Evolutionary conservation across 2,888 invertebrate genomes (phyloP).

Genomic region (Caenorhabditis japonica): DNA sequence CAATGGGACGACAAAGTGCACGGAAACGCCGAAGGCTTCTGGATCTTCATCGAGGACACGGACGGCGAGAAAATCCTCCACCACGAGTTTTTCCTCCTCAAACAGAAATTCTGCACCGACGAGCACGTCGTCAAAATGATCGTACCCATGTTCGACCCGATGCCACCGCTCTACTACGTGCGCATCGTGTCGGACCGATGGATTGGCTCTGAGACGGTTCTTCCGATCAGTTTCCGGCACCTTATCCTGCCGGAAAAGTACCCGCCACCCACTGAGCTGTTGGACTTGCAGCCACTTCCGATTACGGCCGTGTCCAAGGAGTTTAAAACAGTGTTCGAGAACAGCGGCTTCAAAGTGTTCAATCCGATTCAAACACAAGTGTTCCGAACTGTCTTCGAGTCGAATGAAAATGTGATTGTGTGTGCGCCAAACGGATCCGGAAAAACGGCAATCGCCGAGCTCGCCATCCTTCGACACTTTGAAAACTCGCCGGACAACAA

Average conservation of each 20-base stretch:
- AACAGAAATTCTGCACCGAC: slow-evolving; percentile 90
- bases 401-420: slow-evolving; percentile 96
- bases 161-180: slow-evolving; percentile 97
- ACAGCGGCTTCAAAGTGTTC: slow-evolving; percentile 88
- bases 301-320: slow-evolving; percentile 85
- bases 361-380: slow-evolving; percentile 80
- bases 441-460: slow-evolving; percentile 91
- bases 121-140: slow-evolving; percentile 97
- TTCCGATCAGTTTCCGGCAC: slow-evolving; percentile 97
- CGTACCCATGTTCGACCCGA: slow-evolving; percentile 97
- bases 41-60: slow-evolving; percentile 82
- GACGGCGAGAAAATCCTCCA: slow-evolving; percentile 86
- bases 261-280: slow-evolving; percentile 94
- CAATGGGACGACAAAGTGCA: slow-evolving; percentile 95
- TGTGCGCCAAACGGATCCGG: slow-evolving; percentile 80
- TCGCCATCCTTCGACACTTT: slow-evolving; percentile 91
- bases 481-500: slow-evolving; percentile 82
- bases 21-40: slow-evolving; percentile 82
- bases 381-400: slow-evolving; percentile 93
- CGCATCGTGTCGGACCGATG: slow-evolving; percentile 81
- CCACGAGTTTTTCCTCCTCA: slow-evolving; percentile 94
- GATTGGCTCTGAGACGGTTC: slow-evolving; percentile 78
- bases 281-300: slow-evolving; percentile 96
- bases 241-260: slow-evolving; percentile 97
- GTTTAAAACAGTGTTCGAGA: slow-evolving; percentile 88